Conservation (phyloP, 2,113 vertebrate species). For the Hemibagrus wyckioides region DNA sequence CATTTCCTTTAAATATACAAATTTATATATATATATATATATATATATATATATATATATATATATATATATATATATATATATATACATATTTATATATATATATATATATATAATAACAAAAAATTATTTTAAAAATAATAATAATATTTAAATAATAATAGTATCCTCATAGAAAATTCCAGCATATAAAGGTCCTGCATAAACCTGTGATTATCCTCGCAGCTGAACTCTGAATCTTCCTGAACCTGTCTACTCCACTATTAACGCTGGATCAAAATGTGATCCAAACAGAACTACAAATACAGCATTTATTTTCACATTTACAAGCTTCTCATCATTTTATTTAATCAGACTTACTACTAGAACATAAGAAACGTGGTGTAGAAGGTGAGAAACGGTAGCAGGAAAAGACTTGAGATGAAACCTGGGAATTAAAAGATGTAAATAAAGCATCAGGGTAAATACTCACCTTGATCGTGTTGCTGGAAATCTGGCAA, state of each 20-base stretch:
- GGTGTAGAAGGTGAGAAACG: too few relatives aligned
- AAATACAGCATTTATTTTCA: neutral
- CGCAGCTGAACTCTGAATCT: neutral
- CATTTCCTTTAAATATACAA: too few relatives aligned
- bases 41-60: too few relatives aligned
- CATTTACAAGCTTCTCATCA: neutral
- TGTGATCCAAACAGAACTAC: neutral
- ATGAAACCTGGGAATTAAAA: neutral
- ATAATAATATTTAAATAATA: too few relatives aligned
- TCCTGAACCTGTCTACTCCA: neutral
- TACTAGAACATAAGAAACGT: too few relatives aligned
- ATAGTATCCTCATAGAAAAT: neutral
- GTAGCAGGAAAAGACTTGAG: neutral
- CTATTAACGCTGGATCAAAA: neutral
- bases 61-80: too few relatives aligned
- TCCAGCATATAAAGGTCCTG: too few relatives aligned
- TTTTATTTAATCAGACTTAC: neutral
- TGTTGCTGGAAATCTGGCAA: neutral
- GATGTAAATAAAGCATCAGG: neutral
- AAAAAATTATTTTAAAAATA: too few relatives aligned
- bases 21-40: too few relatives aligned
- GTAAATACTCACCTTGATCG: neutral
- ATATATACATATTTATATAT: too few relatives aligned
- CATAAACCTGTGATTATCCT: neutral
- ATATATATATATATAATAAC: too few relatives aligned